Evolutionary conservation across 2,797 vertebrate species (phyloP).

Genomic region (Eremophila alpestris): DNA sequence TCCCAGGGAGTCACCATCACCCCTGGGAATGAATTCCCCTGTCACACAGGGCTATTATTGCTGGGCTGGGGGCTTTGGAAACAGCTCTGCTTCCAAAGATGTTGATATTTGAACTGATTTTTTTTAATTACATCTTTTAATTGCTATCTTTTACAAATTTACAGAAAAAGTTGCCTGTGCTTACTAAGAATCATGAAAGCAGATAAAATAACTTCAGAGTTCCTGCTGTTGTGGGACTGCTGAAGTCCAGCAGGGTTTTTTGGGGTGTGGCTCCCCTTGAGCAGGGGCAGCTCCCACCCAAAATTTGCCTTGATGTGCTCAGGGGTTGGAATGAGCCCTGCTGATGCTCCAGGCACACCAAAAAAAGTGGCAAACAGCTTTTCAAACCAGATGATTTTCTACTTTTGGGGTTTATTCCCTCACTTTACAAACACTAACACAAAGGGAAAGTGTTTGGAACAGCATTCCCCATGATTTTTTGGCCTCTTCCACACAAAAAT

Average conservation of each 20-base stretch:
- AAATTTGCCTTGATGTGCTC: neutral
- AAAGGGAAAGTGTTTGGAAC: neutral
- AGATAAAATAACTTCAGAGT: neutral
- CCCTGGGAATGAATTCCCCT: constrained; percentile 66
- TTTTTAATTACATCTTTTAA: neutral
- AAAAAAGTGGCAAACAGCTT: neutral
- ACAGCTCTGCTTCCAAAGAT: neutral
- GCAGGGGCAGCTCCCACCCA: neutral
- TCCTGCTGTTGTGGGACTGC: neutral
- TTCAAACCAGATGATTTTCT: neutral
- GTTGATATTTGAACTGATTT: neutral
- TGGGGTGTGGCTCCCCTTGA: neutral
- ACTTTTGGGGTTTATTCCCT: neutral
- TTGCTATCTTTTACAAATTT: neutral
- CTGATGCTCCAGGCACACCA: neutral
- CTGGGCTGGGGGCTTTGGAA: neutral
- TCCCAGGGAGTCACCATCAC: constrained; percentile 81
- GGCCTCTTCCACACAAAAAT: neutral
- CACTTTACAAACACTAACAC: neutral
- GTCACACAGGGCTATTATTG: neutral
- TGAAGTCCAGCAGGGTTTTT: neutral
- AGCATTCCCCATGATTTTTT: neutral
- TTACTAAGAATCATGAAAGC: neutral
- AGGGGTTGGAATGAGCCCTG: neutral
- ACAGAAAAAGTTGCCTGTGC: neutral